Base-by-base conservation (phyloP, 1,140 invertebrate species). In the Drosophila kanapiae region DNA sequence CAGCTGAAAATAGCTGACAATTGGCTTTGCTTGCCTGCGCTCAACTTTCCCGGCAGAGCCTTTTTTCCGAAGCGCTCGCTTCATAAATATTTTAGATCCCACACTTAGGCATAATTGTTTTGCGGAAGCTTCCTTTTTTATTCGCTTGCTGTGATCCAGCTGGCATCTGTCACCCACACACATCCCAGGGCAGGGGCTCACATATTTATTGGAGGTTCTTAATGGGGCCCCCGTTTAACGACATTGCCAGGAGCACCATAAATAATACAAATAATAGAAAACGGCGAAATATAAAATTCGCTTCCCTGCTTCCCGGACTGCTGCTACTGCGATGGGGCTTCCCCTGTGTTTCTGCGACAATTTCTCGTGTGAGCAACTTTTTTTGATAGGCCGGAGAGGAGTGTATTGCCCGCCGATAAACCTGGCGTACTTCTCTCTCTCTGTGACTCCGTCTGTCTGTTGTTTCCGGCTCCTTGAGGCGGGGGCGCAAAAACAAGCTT, bases 211-310 rank as follows among this genome's bases (percentile, higher is more conserved):
- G 63, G 42, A 63, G 48, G 47, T 47, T 80, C 82, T 80, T 87
- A 83, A 88, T 88, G 83, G 83, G 72, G 80, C 51, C 45, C 48
- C 80, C 78, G 71, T 80, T 87, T 87, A 88, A 87, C 76, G 80
- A 84, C 80, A 88, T 74, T 74, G 74, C 77, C 77, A 64, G 78
- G 68, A 69, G 61, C 78, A 75, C 76, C 80, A 90, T 84, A 88
- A 84, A 84, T 84, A 84, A 90, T 90, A 90, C 77, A 88, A 88
- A 90, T 90, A 90, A 90, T 80, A 84, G 81, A 67, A 75, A 80
- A 75, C 59, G 80, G 60, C 58, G 48, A 79, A 82, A 84, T 80
- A 81, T 71, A 88, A 85, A 84, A 90, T 87, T 80, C 75, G 45
- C 70, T 69, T 78, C 43, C 62, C 38, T 67, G 64, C 59, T 72